A percentile compares a stretch with the other conserved stretches of the same genome.
These are phyloP conservation scores for Drosophila pallidifrons DNA, from an alignment of 1,140 invertebrate species.

Conservation along the genomic window DNA sequence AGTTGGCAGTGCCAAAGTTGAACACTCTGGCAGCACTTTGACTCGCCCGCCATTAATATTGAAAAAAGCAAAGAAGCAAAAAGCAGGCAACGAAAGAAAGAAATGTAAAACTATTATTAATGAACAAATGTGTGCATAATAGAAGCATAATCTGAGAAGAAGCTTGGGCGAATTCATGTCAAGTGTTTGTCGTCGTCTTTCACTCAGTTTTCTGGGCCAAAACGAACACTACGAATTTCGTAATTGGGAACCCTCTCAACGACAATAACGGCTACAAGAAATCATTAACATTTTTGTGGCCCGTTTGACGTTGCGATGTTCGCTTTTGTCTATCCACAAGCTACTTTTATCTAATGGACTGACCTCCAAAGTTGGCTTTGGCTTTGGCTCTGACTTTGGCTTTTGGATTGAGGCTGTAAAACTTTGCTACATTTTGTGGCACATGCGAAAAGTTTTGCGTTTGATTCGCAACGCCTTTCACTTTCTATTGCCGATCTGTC, in stretches of 20 bases:
- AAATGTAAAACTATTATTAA: slow-evolving; percentile 27
- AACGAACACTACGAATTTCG: slow-evolving; percentile 47
- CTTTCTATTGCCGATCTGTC: slow-evolving; percentile 52
- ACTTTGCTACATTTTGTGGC: slow-evolving; percentile 29
- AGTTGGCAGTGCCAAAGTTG: slow-evolving; percentile 40
- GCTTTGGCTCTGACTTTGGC: neutral
- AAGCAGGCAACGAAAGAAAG: neutral
- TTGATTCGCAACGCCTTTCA: slow-evolving; percentile 51
- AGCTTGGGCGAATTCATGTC: slow-evolving; percentile 37
- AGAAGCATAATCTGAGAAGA: slow-evolving; percentile 16
- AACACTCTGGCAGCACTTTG: slow-evolving; percentile 3
- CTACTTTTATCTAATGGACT: slow-evolving; percentile 3
- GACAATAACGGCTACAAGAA: slow-evolving; percentile 20
- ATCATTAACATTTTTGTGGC: slow-evolving; percentile 52
- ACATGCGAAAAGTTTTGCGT: slow-evolving; percentile 30
- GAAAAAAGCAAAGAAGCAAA: slow-evolving; percentile 21
- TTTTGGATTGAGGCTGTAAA: slow-evolving; percentile 1
- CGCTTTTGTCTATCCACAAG: slow-evolving; percentile 10
- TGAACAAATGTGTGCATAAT: slow-evolving; percentile 16
- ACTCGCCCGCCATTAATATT: slow-evolving; percentile 14
- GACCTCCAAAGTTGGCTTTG: slow-evolving; percentile 1
- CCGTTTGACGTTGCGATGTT: slow-evolving; percentile 15
- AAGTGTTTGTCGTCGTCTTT: slow-evolving; percentile 37
- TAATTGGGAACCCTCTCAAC: slow-evolving; percentile 54
- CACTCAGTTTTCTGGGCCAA: slow-evolving; percentile 50